Base-by-base conservation (phyloP, 1,140 invertebrate species). In the Stegodyphus dumicola region DNA sequence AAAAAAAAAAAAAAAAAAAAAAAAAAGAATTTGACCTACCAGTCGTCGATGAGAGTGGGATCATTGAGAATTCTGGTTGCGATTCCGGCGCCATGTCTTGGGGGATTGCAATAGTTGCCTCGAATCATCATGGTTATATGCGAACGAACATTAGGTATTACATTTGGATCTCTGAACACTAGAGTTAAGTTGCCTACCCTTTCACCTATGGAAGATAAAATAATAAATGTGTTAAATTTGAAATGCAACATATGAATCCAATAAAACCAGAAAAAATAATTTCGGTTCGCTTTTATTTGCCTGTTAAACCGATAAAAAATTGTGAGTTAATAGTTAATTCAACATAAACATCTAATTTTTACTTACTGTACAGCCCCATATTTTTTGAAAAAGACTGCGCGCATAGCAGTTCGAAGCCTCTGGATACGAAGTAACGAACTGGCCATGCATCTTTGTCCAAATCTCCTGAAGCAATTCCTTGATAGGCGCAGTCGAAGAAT, bases 341-440 rank as follows among this genome's bases (percentile, higher is more conserved):
- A 33, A 33, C 33, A 33, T 33, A 33, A 33, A 33, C 33, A 33
- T 33, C 5, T 9, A 60, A 10, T 60, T 60, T 60, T 2, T 65
- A 79, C 76, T 83, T 66, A 87, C 87, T 98, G 91, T 99, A 99
- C 2, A 99, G 91, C 10, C 97, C 97, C 92, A 99, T 99, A 91
- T 99, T 99, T 92, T 99, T 99, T 17, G 97, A 97, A 92, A 98
- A 99, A 11, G 97, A 98, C 91, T 99, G 98, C 7, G 96, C 94
- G 89, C 95, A 95, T 64, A 99, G 92, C 15, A 98, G 92, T 91
- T 99, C 97, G 90, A 98, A 95, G 56, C 96, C 96, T 86, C 94
- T 91, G 71, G 93, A 90, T 5, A 93, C 95, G 88, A 98, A 98
- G 89, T 95, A 94, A 74, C 97, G 93, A 65, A 98, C 95, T 6